Evolutionary conservation across 2,888 invertebrate genomes (phyloP), one percentile per base, ranked within the genome.

Genomic region (Monoplex corrugatus): DNA sequence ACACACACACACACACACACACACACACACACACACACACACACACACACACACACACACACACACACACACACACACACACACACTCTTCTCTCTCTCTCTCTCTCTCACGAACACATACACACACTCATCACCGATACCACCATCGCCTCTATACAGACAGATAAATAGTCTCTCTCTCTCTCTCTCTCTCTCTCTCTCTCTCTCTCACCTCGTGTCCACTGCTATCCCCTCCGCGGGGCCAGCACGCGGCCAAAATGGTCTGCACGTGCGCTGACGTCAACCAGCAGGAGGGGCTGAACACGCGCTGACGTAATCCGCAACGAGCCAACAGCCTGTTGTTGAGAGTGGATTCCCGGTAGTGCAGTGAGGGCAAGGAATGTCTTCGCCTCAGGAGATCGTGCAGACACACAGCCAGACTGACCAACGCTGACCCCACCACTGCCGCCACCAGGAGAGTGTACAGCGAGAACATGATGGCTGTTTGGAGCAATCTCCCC

Each of bases 201-300:
- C 50, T 23, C 23, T 23, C 50, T 3, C 50, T 32, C 45, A 84
- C 86, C 68, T 86, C 86, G 10, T 5, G 32, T n/a, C n/a, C n/a
- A n/a, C 44, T n/a, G 50, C 87, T 45, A n/a, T 89, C 43, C 16
- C 45, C 87, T 8, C 43, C 82, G 16, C 88, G 88, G 0, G 92
- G 92, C 28, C 91, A 86, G 38, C 91, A 90, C 57, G 90, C 89
- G 50, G 91, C 92, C 6, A 94, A 88, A 16, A 95, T 57, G 16
- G 95, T 95, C 91, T 95, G 95, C 44, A 94, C 90, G 89, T 94
- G 94, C 8, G 91, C 87, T 45, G 93, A 93, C 10, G 92, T 83
- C 0, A 94, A 89, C 92, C 93, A 93, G 19, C 88, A 86, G 32
- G 93, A 91, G 10, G 94, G 94, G 13, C 90, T 88, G 90, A 94